A percentile compares a stretch with the other conserved stretches of the same genome.
These are phyloP conservation scores for Circaetus gallicus DNA, from an alignment of 2,113 vertebrate species.

Conservation along the genomic window DNA sequence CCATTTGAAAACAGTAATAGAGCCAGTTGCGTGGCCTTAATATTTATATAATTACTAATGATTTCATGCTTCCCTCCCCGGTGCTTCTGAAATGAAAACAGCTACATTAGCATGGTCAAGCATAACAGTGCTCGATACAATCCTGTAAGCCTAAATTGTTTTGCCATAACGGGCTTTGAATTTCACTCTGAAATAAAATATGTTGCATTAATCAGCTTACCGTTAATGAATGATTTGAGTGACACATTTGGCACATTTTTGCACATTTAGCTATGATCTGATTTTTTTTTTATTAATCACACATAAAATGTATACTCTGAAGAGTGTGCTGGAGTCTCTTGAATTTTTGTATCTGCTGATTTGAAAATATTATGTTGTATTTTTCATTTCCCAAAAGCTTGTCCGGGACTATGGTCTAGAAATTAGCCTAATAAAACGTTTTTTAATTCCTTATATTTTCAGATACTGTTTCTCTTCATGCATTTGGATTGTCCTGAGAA, in stretches of 20 bases:
- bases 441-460: background rate
- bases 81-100: constrained; percentile 31
- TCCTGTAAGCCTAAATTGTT: constrained; percentile 23
- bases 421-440: background rate
- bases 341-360: background rate
- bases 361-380: background rate
- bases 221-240: background rate
- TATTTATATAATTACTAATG: constrained; percentile 58
- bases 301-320: background rate
- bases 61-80: constrained; percentile 42
- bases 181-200: constrained; percentile 25
- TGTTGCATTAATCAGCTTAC: constrained; percentile 11
- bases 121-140: background rate
- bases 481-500: background rate
- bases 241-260: background rate
- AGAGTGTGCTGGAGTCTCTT: background rate
- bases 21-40: constrained; percentile 6
- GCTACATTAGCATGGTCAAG: constrained; percentile 31
- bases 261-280: background rate
- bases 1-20: constrained; percentile 50
- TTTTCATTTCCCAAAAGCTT: background rate
- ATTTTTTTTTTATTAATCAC: background rate
- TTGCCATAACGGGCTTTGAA: constrained; percentile 8
- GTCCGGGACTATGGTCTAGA: background rate
- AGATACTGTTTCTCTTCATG: background rate